Evolutionary conservation across 2,797 vertebrate genomes (phyloP), one percentile per base, ranked within the genome.

Genomic region (Merluccius polli): DNA sequence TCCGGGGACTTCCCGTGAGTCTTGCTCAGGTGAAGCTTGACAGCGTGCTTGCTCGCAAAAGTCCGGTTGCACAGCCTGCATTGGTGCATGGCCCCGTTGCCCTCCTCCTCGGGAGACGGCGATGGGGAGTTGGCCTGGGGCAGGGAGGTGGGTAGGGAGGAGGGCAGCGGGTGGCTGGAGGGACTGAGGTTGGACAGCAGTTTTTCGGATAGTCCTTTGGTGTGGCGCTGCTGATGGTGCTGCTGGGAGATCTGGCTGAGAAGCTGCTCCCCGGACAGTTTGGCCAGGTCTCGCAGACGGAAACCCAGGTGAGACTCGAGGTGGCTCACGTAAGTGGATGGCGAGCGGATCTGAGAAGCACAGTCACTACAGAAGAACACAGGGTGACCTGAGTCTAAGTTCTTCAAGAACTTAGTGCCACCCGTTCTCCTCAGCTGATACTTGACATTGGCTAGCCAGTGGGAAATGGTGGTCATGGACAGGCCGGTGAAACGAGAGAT

Each of bases 291-390:
- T 88, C 97, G 93, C 84, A 99, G 94, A 90, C 98, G 94, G 92
- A 99, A 99, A 88, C 98, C 97, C 91, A 99, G 92, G 90, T 99
- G 98, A 18, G 97, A 98, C 91, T 99, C 98, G 82, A 99, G 94
- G 91, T 99, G 98, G 90, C 96, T 95, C 91, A 99, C 97, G 4
- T 99, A 99, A 3, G 97, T 98, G 77, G 97, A 98, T 9, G 98
- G 98, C 84, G 97, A 98, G 90, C 98, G 97, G 90, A 99, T 99
- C 92, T 99, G 98, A 15, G 97, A 99, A 41, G 98, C 97, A 72
- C 98, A 99, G 93, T 99, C 98, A 3, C 98, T 97, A 93, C 98
- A 99, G 94, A 99, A 99, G 93, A 99, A 99, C 88, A 99, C 96
- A 0, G 98, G 98, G 89, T 99, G 97, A 76, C 97, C 98, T 6